Conservation (phyloP, 2,797 vertebrate genomes). For the Propithecus perrieri region DNA sequence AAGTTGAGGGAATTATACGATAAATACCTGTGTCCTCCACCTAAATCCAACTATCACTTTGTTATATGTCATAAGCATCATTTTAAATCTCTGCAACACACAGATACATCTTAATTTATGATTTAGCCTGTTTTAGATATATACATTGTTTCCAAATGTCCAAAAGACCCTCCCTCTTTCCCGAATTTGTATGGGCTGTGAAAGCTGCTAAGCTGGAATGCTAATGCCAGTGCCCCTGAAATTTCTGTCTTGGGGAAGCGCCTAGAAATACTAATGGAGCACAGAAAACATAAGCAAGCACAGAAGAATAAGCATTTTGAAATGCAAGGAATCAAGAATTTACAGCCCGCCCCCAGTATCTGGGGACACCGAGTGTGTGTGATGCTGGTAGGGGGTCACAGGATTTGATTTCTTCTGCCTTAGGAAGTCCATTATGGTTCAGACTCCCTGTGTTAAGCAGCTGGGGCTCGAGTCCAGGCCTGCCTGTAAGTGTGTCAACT, state of each 20-base stretch:
- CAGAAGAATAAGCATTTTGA: neutral
- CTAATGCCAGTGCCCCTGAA: neutral
- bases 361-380: neutral
- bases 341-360: neutral
- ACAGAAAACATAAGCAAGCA: neutral
- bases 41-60: neutral
- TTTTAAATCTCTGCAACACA: constrained; percentile 6
- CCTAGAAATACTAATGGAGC: constrained; percentile 24
- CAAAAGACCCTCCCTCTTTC: neutral
- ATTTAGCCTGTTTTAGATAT: neutral
- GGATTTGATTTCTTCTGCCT: neutral
- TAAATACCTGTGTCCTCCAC: neutral
- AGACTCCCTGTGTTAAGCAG: neutral
- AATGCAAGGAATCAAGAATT: neutral
- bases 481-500: neutral
- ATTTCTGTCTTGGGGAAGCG: neutral
- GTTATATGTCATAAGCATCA: neutral
- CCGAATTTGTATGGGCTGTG: constrained; percentile 26
- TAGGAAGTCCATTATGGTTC: neutral
- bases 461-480: neutral
- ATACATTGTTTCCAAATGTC: neutral
- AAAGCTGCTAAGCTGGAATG: neutral
- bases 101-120: neutral
- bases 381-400: neutral
- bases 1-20: neutral